Conservation (phyloP, 92 coral and sea anemone genomes). For the Virgularia gustaviana region DNA sequence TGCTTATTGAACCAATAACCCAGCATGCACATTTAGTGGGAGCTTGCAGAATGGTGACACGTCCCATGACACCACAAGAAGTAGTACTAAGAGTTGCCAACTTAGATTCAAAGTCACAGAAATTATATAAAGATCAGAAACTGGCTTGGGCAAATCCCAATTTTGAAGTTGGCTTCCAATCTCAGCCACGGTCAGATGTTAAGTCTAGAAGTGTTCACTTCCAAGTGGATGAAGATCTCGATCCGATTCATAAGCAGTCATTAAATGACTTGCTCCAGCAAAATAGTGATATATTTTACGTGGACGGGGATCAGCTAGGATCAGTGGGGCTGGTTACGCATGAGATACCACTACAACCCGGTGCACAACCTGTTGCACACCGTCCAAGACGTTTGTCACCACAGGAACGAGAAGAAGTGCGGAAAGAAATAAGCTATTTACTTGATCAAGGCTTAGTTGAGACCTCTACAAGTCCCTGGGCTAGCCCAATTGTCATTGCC, state of each 20-base stretch:
- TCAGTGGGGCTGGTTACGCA: background rate
- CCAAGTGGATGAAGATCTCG: background rate
- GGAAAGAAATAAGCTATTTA: background rate
- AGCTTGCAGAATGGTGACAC: slow-evolving; percentile 14
- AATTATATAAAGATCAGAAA: slow-evolving; percentile 1
- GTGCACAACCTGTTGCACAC: background rate
- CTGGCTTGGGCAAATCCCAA: slow-evolving; percentile 20
- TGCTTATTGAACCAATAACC: slow-evolving; percentile 17
- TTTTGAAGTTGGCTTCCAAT: slow-evolving; percentile 10
- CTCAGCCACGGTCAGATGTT: background rate
- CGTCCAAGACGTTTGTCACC: background rate
- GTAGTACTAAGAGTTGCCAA: background rate
- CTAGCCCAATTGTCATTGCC: background rate
- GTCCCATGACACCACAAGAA: background rate
- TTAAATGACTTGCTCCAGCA: slow-evolving; percentile 10
- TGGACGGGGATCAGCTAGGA: slow-evolving; percentile 20
- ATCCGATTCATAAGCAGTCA: slow-evolving; percentile 4
- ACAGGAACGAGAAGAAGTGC: slow-evolving; percentile 21
- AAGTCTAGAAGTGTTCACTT: background rate
- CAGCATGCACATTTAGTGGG: slow-evolving; percentile 1
- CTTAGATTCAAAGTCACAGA: slow-evolving; percentile 7
- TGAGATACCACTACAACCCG: background rate
- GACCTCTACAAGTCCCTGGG: no score
- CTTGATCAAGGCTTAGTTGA: background rate
- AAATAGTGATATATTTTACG: slow-evolving; percentile 10